Evolutionary conservation across 92 coral and sea anemone genomes (phyloP).

Genomic region (Epizoanthus scotinus): DNA sequence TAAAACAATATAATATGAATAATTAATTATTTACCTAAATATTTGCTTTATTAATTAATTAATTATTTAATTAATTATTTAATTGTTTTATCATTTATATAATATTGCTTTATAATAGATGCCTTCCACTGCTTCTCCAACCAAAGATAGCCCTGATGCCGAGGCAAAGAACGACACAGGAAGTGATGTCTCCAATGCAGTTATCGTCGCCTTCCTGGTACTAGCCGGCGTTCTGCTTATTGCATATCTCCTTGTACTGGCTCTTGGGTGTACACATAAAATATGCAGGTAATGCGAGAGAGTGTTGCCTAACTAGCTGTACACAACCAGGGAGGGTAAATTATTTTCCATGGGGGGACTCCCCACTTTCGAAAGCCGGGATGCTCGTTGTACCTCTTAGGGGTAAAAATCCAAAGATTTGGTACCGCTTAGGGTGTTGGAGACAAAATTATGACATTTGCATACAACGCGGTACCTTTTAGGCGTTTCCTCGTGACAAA

Average conservation of each 20-base stretch:
- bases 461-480: no score
- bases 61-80: background rate
- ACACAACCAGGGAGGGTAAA: no score
- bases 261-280: background rate
- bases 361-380: no score
- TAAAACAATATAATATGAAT: no score
- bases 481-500: no score
- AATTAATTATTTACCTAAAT: background rate
- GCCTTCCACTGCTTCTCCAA: background rate
- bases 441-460: no score
- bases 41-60: background rate
- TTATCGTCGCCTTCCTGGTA: background rate
- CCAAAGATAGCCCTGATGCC: background rate
- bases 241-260: background rate
- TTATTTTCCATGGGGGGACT: no score
- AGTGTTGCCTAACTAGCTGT: no score
- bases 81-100: background rate
- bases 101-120: background rate
- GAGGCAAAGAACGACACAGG: no score
- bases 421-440: no score
- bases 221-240: background rate
- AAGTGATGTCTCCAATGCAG: background rate
- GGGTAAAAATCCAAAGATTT: no score
- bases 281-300: background rate
- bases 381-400: no score